A percentile compares a stretch with the other conserved stretches of the same genome.
These are phyloP conservation scores for Pyxicephalus adspersus DNA, from an alignment of 2,113 vertebrate genomes.

Conservation along the genomic window DNA sequence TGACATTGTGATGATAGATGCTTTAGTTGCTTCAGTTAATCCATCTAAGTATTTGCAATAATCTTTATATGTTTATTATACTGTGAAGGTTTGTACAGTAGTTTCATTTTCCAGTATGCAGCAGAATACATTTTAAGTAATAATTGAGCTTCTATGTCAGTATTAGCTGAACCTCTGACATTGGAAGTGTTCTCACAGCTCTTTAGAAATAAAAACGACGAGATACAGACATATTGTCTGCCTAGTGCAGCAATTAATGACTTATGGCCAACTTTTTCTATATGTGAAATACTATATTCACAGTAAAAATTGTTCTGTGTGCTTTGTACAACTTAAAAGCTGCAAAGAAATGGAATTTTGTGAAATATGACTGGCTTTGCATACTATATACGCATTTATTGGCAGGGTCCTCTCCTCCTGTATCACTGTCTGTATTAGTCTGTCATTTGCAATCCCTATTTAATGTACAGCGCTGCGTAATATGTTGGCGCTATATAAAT, in stretches of 20 bases:
- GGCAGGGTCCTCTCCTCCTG: too few relatives aligned
- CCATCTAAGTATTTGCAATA: neutral
- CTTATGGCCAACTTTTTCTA: conserved; percentile 20
- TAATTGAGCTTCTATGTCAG: conserved; percentile 43
- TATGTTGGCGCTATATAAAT: too few relatives aligned
- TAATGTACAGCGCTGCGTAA: too few relatives aligned
- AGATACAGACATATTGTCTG: conserved; percentile 36
- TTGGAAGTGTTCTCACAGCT: conserved; percentile 26
- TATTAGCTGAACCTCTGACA: conserved; percentile 49
- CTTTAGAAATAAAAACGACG: conserved; percentile 38
- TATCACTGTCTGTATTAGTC: too few relatives aligned
- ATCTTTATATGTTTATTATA: neutral
- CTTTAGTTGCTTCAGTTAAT: neutral
- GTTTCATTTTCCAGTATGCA: conserved; percentile 25
- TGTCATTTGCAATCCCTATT: too few relatives aligned
- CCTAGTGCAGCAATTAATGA: conserved; percentile 43
- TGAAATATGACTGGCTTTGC: conserved; percentile 19
- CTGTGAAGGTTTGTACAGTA: conserved; percentile 1
- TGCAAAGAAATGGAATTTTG: conserved; percentile 18
- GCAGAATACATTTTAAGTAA: conserved; percentile 41
- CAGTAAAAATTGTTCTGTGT: conserved; percentile 14
- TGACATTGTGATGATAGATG: too few relatives aligned
- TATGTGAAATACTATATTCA: neutral
- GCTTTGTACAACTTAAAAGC: conserved; percentile 28
- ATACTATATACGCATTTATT: too few relatives aligned